Base-by-base conservation (phyloP, 2,888 invertebrate genomes). In the Cetonia aurata region DNA sequence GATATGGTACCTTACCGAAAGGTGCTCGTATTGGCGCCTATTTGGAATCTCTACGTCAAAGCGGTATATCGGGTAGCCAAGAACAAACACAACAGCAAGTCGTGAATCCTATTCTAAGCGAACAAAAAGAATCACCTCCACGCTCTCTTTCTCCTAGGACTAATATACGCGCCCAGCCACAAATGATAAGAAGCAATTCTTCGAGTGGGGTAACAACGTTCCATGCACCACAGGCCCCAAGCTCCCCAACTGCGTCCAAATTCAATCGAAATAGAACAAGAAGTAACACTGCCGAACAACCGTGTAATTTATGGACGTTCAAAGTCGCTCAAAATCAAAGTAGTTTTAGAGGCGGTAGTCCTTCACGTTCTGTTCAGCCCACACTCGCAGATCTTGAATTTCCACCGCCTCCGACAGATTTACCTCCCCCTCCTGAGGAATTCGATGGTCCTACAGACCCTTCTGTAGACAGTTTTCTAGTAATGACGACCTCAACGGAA, bases 1-100 rank as follows among this genome's bases (percentile, higher is more conserved):
- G 97, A 31, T 98, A 98, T 83, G 99, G 99, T 15, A 99, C 99
- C 9, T 86, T 99, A 80, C 99, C 99, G 0, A 99, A 98, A 85
- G 97, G 95, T 57, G 96, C 96, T 9, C 89, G 98, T 75, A 98
- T 99, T 78, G 98, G 98, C 37, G 98, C 98, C 6, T 99, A 96
- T 85, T 86, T 99, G 67, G 98, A 98, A 84, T 97, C 97, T 4
- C 87, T 99, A 80, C 90, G 95, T 53, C 94, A 95, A 81, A 93
- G 92, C 80, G 92, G 91, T 59, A 86, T 88, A 71, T 85, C 87
- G 0, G 41, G 25, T n/a, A 66, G 70, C 37, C 59, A 69, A n/a
- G 62, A 72, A 68, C 77, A 8, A 72, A 53, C 60, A 6, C 77
- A 4, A 70, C 74, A 10, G 71, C 77, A 79, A 77, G 69, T 79